Evolutionary conservation across 2,797 vertebrate species (phyloP), one percentile per base, ranked within the genome.

Genomic region (Pogoniulus pusillus): DNA sequence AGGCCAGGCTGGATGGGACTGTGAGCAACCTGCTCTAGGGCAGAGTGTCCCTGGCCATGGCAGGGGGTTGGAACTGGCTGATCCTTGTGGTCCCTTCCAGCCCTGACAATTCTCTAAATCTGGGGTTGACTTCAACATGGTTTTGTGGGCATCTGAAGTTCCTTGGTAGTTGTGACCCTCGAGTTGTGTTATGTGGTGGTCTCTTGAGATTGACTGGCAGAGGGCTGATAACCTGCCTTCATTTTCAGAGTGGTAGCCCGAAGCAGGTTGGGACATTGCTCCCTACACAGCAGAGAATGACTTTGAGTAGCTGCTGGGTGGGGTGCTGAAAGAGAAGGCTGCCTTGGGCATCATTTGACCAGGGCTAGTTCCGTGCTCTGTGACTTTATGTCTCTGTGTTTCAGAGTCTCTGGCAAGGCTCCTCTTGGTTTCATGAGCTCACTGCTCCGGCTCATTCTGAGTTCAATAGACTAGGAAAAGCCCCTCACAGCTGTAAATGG

Each of bases 391-490:
- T 68, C 30, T 49, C 34, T 80, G 19, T 49, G 24, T 77, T 85
- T 85, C 41, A n/a, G n/a, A 34, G 41, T 74, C 43, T 74, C 76
- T 85, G 83, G 77, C 80, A 85, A 30, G 35, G 66, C 39, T 91
- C 59, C 59, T 82, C 16, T 66, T 92, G 75, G 32, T 86, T 93
- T 92, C 77, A 27, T 47, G 60, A 68, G 43, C 39, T 86, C n/a
- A 94, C 88, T 93, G 63, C 89, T 85, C 5, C 4, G 83, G 47
- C 22, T 66, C 7, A 65, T 77, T 94, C 83, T 89, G 85, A 82
- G 54, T 91, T 86, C 93, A 92, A 84, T 68, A 84, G 32, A 34
- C 35, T 39, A 34, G 59, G 64, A 58, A 85, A 73, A 80, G 43
- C 3, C 7, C 9, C 29, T 74, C 24, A 49, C 35, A 90, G 37